Base-by-base conservation (phyloP, 2,888 invertebrate genomes). In the Sminthurides aquaticus region DNA sequence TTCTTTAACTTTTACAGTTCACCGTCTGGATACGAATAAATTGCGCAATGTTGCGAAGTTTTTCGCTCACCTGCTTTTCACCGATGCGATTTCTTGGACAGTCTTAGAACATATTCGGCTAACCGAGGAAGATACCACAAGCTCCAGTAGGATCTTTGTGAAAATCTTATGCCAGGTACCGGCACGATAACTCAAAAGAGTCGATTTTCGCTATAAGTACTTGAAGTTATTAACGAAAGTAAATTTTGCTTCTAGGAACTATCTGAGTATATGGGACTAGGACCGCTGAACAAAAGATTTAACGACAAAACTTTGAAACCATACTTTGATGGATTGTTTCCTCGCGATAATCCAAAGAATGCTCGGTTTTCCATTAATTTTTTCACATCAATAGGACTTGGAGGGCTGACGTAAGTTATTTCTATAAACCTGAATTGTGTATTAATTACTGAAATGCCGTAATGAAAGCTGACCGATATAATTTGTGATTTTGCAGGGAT, bases 321-420 rank as follows among this genome's bases (percentile, higher is more conserved):
- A 60, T 89, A 89, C 26, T 95, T 98, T 80, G 85, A 87, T 43
- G 97, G 98, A 0, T 80, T 99, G 2, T 93, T 99, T 79, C 98
- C 99, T 0, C 84, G 92, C 64, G 95, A 98, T 77, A 91, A 96
- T 81, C 97, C 98, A 0, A 87, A 91, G 77, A 94, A 98, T 78
- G 96, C 97, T 0, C 83, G 98, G 76, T 99, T 99, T 81, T 90
- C 98, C 0, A 98, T 99, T 59, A 97, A 97, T 78, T 97, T 96
- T 81, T 97, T 97, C 79, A 96, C 96, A 0, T 91, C 94, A 0
- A 96, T 96, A 77, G 96, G 98, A 74, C 83, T 99, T 62, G 98
- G 98, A 64, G 97, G 96, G 0, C 81, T 99, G 1, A 99, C 98
- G 82, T 85, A 78, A 81, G 84, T 78, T 62, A 11, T 57, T 60